phyloP scores from a whole-genome alignment of 2,113 vertebrate species.

The Psilopogon haemacephalus region DNA sequence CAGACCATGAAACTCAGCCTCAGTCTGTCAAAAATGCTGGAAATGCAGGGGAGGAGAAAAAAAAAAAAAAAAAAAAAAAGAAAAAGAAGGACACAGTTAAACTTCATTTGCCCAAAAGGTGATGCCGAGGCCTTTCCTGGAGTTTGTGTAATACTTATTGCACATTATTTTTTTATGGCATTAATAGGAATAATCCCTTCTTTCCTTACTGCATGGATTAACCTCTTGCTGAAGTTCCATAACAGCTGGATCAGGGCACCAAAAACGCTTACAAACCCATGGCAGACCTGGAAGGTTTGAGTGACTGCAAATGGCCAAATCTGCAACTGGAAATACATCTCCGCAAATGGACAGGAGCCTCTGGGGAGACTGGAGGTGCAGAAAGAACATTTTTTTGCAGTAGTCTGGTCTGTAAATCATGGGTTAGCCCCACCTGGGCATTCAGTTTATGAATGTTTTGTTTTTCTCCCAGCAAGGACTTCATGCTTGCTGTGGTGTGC shows the following conservation, averaged over 20 bases:
- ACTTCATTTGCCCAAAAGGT: background rate
- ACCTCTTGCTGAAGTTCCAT: background rate
- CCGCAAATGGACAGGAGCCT: background rate
- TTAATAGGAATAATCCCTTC: background rate
- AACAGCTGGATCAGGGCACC: background rate
- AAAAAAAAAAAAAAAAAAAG: too few species aligned
- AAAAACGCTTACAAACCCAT: accelerated
- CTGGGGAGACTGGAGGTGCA: background rate
- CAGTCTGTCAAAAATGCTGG: background rate
- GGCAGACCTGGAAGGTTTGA: background rate
- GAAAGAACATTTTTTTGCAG: background rate
- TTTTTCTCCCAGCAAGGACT: background rate
- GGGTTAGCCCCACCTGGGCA: background rate
- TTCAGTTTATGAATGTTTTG: background rate
- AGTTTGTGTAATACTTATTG: background rate
- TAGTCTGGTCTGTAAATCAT: background rate
- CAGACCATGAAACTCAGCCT: background rate
- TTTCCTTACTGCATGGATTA: background rate
- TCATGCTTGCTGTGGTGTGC: background rate
- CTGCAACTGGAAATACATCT: background rate
- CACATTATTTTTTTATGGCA: accelerated
- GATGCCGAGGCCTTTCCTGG: background rate
- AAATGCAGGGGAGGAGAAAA: background rate
- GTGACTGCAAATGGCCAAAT: background rate
- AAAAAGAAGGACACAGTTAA: background rate